Evolutionary conservation across 2,113 vertebrate genomes (phyloP), one percentile per base, ranked within the genome.

Genomic region (Talpa occidentalis): DNA sequence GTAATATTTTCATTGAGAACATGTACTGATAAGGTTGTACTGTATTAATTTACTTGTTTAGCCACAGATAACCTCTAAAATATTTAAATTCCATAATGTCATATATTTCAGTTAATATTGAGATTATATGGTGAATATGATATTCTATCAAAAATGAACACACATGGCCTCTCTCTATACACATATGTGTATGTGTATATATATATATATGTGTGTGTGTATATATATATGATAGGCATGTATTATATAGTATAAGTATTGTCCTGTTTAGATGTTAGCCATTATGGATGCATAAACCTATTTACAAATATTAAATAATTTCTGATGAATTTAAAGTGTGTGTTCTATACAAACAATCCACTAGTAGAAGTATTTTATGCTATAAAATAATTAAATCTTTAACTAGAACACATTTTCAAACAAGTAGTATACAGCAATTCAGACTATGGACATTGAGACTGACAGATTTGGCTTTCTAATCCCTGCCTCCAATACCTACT

Each of bases 81-180:
- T 97, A 97, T 97, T 98, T 97, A 97, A 97, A 80, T 76, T 92
- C 56, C 67, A 97, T 95, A 97, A 97, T 94, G 95, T 93, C 44
- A 96, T 85, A 93, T 83, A 76, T 91, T 67, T 88, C 32, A 92
- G 95, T 95, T 95, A 87, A 17, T 94, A 83, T 92, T 96, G 94
- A 96, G 60, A 94, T 82, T 94, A 80, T 88, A 3, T 85, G 0
- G 42, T 78, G 32, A 24, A 90, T 94, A 72, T 88, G 16, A 64
- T 70, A 67, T 84, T 44, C 44, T 70, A n/a, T 40, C 64, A 76
- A 24, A 74, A 90, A 86, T 62, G 77, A 88, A 70, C 37, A 69
- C 6, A 21, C 0, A 28, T 0, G 59, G 9, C 16, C 37, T 77
- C 30, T 93, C 14, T 69, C 4, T 54, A 37, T 44, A 30, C 72